These are phyloP conservation scores for Ips typographus DNA, from an alignment of 1,140 invertebrate genomes.

Conservation along the genomic window DNA sequence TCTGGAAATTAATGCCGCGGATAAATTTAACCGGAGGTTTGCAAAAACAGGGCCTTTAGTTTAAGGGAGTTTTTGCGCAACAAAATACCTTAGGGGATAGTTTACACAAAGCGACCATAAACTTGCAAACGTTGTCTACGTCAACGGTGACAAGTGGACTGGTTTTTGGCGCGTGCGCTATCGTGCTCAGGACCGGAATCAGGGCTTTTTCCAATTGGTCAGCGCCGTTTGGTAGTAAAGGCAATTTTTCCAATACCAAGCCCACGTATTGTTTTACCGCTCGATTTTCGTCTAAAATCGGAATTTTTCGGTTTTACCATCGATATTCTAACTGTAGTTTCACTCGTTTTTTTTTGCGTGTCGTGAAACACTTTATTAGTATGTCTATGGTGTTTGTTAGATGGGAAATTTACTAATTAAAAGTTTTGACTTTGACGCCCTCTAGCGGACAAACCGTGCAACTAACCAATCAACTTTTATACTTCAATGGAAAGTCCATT, in stretches of 20 bases:
- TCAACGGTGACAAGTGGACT: slow-evolving; percentile 36
- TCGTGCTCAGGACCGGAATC: slow-evolving; percentile 27
- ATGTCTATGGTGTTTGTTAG: neutral
- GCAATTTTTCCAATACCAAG: slow-evolving; percentile 26
- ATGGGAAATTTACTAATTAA: neutral
- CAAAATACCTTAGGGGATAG: slow-evolving; percentile 31
- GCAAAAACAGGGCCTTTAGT: slow-evolving; percentile 5
- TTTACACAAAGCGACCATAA: slow-evolving; percentile 40
- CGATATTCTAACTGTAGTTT: neutral
- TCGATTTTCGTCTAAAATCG: neutral
- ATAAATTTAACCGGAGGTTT: slow-evolving; percentile 1
- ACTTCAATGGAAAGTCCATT: too few species aligned
- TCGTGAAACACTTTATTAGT: neutral
- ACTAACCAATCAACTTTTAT: too few species aligned
- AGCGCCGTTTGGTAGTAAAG: slow-evolving; percentile 15
- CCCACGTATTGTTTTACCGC: slow-evolving; percentile 20
- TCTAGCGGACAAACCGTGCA: too few species aligned
- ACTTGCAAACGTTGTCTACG: slow-evolving; percentile 37
- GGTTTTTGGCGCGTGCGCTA: slow-evolving; percentile 33
- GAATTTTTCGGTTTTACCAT: neutral
- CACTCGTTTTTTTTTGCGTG: neutral
- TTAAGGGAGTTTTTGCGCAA: neutral
- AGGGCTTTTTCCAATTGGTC: slow-evolving; percentile 35
- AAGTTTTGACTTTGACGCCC: too few species aligned
- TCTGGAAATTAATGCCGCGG: slow-evolving; percentile 7